phyloP scores from a whole-genome alignment of 2,113 vertebrate species.

The Lipophrys pholis region DNA sequence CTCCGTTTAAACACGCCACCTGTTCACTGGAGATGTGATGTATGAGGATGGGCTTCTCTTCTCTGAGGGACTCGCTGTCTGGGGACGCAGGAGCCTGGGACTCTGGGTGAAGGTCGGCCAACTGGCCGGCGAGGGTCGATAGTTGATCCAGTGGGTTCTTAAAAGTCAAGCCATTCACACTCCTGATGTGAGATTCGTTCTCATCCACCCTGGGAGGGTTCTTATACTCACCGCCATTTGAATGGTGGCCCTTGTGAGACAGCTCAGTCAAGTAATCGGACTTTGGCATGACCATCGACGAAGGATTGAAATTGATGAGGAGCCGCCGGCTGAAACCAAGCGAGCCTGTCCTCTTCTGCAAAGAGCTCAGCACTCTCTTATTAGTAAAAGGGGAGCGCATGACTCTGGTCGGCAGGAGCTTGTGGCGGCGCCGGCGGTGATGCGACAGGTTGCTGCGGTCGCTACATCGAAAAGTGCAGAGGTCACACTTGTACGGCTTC shows the following conservation, averaged over 20 bases:
- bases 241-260: slow-evolving; percentile 86
- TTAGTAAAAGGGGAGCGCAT: slow-evolving; percentile 87
- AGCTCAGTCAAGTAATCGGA: slow-evolving; percentile 91
- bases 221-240: slow-evolving; percentile 86
- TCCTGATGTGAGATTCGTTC: slow-evolving; percentile 69
- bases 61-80: slow-evolving; percentile 86
- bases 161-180: slow-evolving; percentile 86
- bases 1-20: slow-evolving; percentile 79
- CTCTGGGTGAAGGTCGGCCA: slow-evolving; percentile 90
- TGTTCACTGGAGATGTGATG: slow-evolving; percentile 86
- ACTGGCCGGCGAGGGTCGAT: slow-evolving; percentile 92
- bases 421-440: slow-evolving; percentile 96
- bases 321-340: slow-evolving; percentile 89
- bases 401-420: slow-evolving; percentile 93
- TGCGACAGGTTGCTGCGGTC: slow-evolving; percentile 98
- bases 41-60: slow-evolving; percentile 95
- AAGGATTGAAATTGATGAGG: slow-evolving; percentile 90
- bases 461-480: slow-evolving; percentile 97
- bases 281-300: slow-evolving; percentile 90
- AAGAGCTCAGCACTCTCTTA: slow-evolving; percentile 92
- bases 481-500: slow-evolving; percentile 97
- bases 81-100: slow-evolving; percentile 84
- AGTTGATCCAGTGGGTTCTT: slow-evolving; percentile 95
- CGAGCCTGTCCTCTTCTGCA: slow-evolving; percentile 94
- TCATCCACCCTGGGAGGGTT: slow-evolving; percentile 63